A percentile compares a stretch with the other conserved stretches of the same genome.
phyloP scores from a whole-genome alignment of 2,888 invertebrate species.

The Agapetus fuscipes region DNA sequence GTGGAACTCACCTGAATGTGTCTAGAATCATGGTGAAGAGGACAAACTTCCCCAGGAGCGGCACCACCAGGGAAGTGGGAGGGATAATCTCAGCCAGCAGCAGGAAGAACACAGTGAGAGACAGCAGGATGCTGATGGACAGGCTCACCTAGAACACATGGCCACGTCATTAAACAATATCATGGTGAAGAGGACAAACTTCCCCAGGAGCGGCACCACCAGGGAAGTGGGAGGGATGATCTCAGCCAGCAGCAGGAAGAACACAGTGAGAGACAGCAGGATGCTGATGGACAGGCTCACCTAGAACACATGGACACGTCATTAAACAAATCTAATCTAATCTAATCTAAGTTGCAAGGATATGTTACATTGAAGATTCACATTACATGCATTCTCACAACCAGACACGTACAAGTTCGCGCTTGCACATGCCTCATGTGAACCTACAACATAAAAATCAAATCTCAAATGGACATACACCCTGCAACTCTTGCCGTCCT shows the following conservation, averaged over 20 bases:
- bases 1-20: slow-evolving; percentile 73
- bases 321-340: slow-evolving; percentile 3
- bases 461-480: no score
- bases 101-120: slow-evolving; percentile 98
- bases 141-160: slow-evolving; percentile 86
- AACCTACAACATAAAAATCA: no score
- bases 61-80: slow-evolving; percentile 94
- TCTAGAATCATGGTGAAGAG: slow-evolving; percentile 98
- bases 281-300: slow-evolving; percentile 94
- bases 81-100: slow-evolving; percentile 98
- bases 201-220: slow-evolving; percentile 93
- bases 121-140: slow-evolving; percentile 94
- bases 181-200: slow-evolving; percentile 98
- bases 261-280: slow-evolving; percentile 97
- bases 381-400: no score
- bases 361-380: no score
- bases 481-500: no score
- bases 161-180: slow-evolving; percentile 44
- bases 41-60: slow-evolving; percentile 92
- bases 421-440: no score
- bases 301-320: no score
- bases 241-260: slow-evolving; percentile 95
- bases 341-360: no score
- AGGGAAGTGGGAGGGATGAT: slow-evolving; percentile 97
- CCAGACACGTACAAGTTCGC: no score